Conservation (phyloP, 2,113 vertebrate species). For the Laticauda colubrina region DNA sequence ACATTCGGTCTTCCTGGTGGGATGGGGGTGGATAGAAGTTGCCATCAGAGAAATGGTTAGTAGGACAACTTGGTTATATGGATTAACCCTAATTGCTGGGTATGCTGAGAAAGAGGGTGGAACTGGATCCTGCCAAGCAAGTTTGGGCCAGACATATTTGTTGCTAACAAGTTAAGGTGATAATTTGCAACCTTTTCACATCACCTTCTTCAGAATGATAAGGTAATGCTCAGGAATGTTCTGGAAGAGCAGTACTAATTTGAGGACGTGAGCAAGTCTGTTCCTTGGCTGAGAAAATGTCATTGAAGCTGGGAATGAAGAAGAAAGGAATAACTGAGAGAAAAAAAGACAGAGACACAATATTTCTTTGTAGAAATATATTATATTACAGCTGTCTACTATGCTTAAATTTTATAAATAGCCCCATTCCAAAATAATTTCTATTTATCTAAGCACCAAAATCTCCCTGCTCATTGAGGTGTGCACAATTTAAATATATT, state of each 20-base stretch:
- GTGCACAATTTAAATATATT: background rate
- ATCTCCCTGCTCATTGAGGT: background rate
- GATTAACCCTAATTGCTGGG: background rate
- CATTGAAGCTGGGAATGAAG: background rate
- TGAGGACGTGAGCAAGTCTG: background rate
- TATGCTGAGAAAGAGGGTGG: background rate
- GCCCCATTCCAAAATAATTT: no score
- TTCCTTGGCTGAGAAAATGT: background rate
- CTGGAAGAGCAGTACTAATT: background rate
- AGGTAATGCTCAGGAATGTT: background rate
- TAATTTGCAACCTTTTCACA: background rate
- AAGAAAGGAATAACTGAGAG: background rate
- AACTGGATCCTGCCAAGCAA: background rate
- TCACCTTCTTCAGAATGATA: background rate
- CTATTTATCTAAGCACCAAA: background rate
- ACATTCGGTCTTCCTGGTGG: background rate
- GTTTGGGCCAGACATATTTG: background rate
- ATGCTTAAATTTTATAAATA: background rate
- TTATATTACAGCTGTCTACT: background rate
- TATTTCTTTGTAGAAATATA: background rate
- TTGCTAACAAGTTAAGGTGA: background rate
- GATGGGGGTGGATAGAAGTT: background rate
- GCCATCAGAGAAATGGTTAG: background rate
- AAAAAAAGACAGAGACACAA: background rate
- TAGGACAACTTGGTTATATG: background rate